Evolutionary conservation across 2,797 vertebrate genomes (phyloP), one percentile per base, ranked within the genome.

Genomic region (Vireo griseus): DNA sequence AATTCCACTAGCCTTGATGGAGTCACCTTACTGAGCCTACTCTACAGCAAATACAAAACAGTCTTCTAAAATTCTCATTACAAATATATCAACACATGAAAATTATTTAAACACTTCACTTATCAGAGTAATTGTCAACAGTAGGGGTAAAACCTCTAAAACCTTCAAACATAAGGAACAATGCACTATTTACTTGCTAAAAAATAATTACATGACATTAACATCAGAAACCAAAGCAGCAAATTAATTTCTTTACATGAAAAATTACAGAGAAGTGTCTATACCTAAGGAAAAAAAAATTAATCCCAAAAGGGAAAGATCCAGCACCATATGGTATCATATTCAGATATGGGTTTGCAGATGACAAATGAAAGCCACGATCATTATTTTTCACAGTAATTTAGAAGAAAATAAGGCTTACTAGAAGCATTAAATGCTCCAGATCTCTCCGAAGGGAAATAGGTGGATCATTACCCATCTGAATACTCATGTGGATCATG

Each of bases 381-480:
- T 19, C 26, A 57, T 17, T 83, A 86, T 66, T 72, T 75, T 44
- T 13, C 33, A 77, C 11, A 47, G 18, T 50, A 73, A 59, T 67
- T 77, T 55, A 57, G 24, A 61, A 65, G 65, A 61, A 88, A 91
- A 50, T 10, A 69, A 22, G 12, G 37, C 98, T 98, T 97, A 99
- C 99, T 94, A 99, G 97, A 77, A 98, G 98, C 99, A 99, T 99
- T 66, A 99, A 98, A 90, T 99, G 99, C 71, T 99, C 99, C 57
- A 99, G 97, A 94, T 99, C 99, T 92, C 98, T 98, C 42, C 99
- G 98, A 71, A 99, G 87, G 1, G 98, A 98, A 33, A 99, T 96
- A 14, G 99, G 99, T 31, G 99, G 98, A 62, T 99, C 99, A 2
- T 98, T 98, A 48, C 99, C 99, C 99, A 99, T 99, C 97, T 99